A percentile compares a stretch with the other conserved stretches of the same genome.
phyloP scores from a whole-genome alignment of 2,113 vertebrate genomes.

The Dromiciops gliroides region DNA sequence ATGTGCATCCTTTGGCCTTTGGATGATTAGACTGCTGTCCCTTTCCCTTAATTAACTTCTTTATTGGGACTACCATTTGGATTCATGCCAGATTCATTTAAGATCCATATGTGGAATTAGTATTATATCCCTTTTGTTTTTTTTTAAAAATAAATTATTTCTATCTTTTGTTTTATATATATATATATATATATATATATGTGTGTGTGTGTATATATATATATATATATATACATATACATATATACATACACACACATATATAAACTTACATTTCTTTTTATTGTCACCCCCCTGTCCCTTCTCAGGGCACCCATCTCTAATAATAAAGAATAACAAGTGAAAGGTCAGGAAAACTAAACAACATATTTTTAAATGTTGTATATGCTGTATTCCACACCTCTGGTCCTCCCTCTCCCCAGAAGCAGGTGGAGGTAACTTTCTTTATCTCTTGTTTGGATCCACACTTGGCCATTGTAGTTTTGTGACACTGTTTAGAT shows the following conservation, averaged over 20 bases:
- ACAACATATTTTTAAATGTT: not conserved
- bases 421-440: not conserved
- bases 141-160: not conserved
- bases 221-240: too few species aligned
- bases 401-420: not conserved
- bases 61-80: not conserved
- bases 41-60: not conserved
- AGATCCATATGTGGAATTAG: not conserved
- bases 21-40: not conserved
- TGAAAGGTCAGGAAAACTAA: not conserved
- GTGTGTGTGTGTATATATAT: too few species aligned
- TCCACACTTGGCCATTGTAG: not conserved
- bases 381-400: not conserved
- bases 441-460: not conserved
- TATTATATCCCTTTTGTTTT: not conserved
- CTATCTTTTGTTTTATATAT: not conserved
- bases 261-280: not conserved
- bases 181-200: too few species aligned
- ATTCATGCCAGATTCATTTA: not conserved
- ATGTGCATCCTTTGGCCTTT: not conserved
- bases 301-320: not conserved
- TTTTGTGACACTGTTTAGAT: not conserved
- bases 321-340: not conserved
- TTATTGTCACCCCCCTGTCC: not conserved
- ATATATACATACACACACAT: too few species aligned